A percentile compares a stretch with the other conserved stretches of the same genome.
Evolutionary conservation across 2,113 vertebrate species (phyloP).

Genomic region (Oenanthe melanoleuca): DNA sequence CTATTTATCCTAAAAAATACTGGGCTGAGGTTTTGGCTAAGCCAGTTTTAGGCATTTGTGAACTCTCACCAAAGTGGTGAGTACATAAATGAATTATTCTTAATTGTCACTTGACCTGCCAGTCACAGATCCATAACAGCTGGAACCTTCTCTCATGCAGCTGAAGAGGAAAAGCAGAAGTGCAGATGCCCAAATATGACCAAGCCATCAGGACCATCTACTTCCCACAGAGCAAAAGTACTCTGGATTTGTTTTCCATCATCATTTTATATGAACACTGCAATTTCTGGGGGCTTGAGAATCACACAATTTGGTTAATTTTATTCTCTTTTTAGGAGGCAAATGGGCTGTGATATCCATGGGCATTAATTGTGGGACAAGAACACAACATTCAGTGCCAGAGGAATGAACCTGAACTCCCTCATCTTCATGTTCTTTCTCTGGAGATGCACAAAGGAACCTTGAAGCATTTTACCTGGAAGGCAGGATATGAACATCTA

Average conservation of each 20-base stretch:
- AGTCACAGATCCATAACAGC: not conserved
- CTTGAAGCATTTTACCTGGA: not conserved
- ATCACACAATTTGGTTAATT: not conserved
- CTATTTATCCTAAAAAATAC: conserved; percentile 32
- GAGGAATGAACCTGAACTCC: not conserved
- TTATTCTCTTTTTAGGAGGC: not conserved
- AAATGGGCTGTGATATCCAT: not conserved
- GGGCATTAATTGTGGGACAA: not conserved
- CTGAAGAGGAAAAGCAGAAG: not conserved
- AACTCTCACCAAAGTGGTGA: not conserved
- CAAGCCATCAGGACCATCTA: not conserved
- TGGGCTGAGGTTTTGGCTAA: conserved; percentile 31
- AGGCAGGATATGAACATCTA: not conserved
- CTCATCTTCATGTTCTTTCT: not conserved
- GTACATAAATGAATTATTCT: not conserved
- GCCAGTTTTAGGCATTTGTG: not conserved
- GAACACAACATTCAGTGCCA: not conserved
- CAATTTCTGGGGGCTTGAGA: not conserved
- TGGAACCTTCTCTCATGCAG: not conserved
- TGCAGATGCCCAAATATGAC: not conserved
- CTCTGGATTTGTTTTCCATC: not conserved
- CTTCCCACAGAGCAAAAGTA: not conserved
- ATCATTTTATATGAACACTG: not conserved
- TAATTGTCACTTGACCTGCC: not conserved
- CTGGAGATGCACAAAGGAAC: not conserved